Base-by-base conservation (phyloP, 2,797 vertebrate genomes). In the Aplochiton taeniatus region DNA sequence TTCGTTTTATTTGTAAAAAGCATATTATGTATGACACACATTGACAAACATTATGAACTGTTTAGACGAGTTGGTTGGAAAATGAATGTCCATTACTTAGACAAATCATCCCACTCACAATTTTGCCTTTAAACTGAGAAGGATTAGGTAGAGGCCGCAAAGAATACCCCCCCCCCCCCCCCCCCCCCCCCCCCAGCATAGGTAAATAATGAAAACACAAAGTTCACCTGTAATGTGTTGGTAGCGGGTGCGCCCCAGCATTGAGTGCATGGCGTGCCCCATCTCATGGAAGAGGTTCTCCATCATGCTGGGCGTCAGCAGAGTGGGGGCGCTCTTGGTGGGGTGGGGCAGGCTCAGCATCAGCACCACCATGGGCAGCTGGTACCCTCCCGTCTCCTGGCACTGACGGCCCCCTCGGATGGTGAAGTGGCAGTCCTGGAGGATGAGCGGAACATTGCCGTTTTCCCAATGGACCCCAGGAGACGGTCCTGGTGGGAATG, bases 261-360 rank as follows among this genome's bases (percentile, higher is more conserved):
- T 99, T 1, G 98, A 99, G 87, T 99, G 98, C 95, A 99, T 97
- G 70, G 97, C 98, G 31, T 99, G 97, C 0, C 98, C 98, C 97
- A 99, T 99, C 85, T 99, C 98, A 18, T 99, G 98, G 87, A 99
- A 99, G 19, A 99, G 96, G 82, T 99, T 99, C 78, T 99, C 97
- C 96, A 98, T 96, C 96, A 98, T 98, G 16, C 94, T 93, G 0
- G 98, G 97, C 9, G 94, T 96, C 13, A 99, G 87, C 10, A 98
- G 88, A 0, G 94, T 94, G 58, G 97, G 96, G 9, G 89, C 76
- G 0, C 74, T 80, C 70, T 87, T 91, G 17, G 90, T 90, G 19
- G 95, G 93, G 1, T 84, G 90, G 7, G 96, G 95, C 44, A 99
- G 92, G 70, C 92, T 98, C 76, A 99, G 89, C 96, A 98, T 98